phyloP scores from a whole-genome alignment of 2,113 vertebrate genomes.

The Electrona antarctica region DNA sequence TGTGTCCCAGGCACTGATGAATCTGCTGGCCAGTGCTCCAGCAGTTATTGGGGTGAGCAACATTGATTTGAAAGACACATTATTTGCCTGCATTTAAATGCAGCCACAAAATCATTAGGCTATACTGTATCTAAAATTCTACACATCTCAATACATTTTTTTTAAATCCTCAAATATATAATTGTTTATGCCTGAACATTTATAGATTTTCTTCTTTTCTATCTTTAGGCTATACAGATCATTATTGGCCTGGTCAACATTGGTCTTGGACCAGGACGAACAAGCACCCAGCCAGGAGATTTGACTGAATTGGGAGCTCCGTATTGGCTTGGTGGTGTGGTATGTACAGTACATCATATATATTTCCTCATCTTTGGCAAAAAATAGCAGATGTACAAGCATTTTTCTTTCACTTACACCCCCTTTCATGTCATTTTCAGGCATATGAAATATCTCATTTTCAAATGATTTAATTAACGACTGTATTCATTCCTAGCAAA shows the following conservation, averaged over 20 bases:
- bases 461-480: no score
- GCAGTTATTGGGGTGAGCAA: slow-evolving; percentile 61
- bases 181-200: no score
- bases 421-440: no score
- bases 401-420: no score
- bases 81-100: neutral
- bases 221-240: slow-evolving; percentile 68
- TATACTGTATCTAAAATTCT: neutral
- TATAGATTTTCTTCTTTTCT: neutral
- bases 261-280: slow-evolving; percentile 44
- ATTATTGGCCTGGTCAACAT: slow-evolving; percentile 68
- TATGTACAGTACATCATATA: slow-evolving; percentile 32
- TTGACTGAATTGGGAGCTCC: slow-evolving; percentile 5
- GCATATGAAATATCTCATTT: no score
- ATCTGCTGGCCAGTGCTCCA: neutral
- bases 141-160: neutral
- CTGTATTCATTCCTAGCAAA: no score
- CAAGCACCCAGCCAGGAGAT: neutral
- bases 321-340: slow-evolving; percentile 70
- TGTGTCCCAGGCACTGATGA: neutral
- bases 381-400: no score
- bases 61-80: neutral
- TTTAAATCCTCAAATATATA: no score
- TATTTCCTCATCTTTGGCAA: no score
- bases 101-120: neutral